Evolutionary conservation across 2,113 vertebrate genomes (phyloP), one percentile per base, ranked within the genome.

Genomic region (Cheirogaleus medius): DNA sequence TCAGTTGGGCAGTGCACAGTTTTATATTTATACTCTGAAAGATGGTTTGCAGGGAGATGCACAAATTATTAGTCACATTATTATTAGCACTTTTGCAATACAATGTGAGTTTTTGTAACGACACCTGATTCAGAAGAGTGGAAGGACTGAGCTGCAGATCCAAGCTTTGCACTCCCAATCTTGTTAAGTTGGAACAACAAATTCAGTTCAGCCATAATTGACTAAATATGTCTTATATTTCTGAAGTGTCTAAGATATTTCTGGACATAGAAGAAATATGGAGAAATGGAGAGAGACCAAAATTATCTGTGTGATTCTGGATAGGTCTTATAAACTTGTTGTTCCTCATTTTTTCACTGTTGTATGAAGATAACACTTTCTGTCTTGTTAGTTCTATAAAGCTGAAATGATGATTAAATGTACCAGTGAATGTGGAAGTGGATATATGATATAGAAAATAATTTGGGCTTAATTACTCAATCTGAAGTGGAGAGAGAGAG

Each of bases 11-110:
- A 81, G 37, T 27, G 47, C 20, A 7, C 80, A 68, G 29, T 21
- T 89, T 69, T 6, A 2, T 86, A 86, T 91, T 97, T 97, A 76
- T 95, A 21, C 37, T 94, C 88, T 34, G 3, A 95, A 97, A 69
- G 21, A 0, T 37, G 21, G 0, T 60, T 90, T 95, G 32, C 34
- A 1, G n/a, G 34, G 91, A 83, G 85, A 87, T 66, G n/a, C 4
- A 47, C 0, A 49, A 98, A 96, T 10, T 89, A 56, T 58, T 97
- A 77, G 80, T 86, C 95, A 96, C 95, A 13, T 90, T 68, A 95
- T 29, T 15, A 87, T 80, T 95, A 90, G 56, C 63, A 96, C 89
- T 96, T 95, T 95, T 76, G 54, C 83, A 95, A 90, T 1, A 27
- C 8, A 84, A 32, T 1, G 1, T 74, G 60, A 56, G 52, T 2